These are phyloP conservation scores for Copsychus sechellarum DNA, from an alignment of 2,113 vertebrate genomes.

Conservation along the genomic window DNA sequence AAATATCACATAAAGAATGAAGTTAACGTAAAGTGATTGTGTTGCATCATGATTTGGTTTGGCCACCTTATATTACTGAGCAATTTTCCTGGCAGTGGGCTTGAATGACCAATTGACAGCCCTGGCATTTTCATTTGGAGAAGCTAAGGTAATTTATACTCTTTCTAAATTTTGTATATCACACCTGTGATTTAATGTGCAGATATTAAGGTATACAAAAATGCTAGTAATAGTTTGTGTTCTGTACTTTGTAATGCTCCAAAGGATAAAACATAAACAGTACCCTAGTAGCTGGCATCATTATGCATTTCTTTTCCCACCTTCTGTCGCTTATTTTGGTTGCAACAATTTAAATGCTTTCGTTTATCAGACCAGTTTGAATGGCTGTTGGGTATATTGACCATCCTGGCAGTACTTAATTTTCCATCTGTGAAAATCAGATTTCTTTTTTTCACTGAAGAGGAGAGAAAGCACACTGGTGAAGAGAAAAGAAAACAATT, in stretches of 20 bases:
- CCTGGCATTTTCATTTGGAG: background rate
- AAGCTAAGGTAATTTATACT: background rate
- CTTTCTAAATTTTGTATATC: background rate
- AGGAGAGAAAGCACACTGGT: background rate
- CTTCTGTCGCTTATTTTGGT: constrained; percentile 55
- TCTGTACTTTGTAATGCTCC: background rate
- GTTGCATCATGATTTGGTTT: background rate
- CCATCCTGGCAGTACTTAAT: constrained; percentile 52
- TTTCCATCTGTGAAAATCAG: constrained; percentile 40
- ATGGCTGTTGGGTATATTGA: constrained; percentile 58
- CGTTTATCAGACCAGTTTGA: constrained; percentile 53
- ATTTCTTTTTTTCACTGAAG: constrained; percentile 27
- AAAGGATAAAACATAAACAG: background rate
- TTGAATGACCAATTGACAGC: accelerated
- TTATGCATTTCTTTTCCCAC: constrained; percentile 52
- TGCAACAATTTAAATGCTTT: constrained; percentile 60
- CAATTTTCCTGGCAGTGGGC: background rate
- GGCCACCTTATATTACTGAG: background rate
- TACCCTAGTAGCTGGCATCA: constrained; percentile 2
- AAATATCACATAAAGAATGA: background rate
- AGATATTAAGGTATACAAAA: background rate
- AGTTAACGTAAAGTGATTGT: background rate
- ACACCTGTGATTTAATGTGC: background rate
- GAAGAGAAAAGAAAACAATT: background rate
- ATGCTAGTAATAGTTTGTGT: background rate